These are phyloP conservation scores for Apoda limacodes DNA, from an alignment of 2,888 invertebrate genomes.

Conservation along the genomic window DNA sequence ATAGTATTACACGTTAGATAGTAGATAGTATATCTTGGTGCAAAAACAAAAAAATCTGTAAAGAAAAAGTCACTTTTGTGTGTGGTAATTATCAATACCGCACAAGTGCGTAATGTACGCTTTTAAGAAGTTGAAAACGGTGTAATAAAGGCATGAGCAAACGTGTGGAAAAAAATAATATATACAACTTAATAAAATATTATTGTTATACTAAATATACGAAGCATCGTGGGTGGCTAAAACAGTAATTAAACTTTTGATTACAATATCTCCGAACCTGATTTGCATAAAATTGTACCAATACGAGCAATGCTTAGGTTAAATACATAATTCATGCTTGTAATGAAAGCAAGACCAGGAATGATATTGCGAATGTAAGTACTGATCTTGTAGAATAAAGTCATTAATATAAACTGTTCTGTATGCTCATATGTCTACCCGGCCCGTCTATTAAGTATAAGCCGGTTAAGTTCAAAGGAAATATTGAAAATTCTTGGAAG, in stretches of 20 bases:
- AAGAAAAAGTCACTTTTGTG: too few relatives aligned
- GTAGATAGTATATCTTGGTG: too few relatives aligned
- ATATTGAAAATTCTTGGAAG: constrained; percentile 34
- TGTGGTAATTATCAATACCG: too few relatives aligned
- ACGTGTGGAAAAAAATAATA: too few relatives aligned
- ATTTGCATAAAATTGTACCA: constrained; percentile 46
- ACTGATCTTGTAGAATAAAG: constrained; percentile 42
- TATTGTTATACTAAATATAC: not conserved
- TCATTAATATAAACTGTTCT: constrained; percentile 38
- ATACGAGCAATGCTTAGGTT: constrained; percentile 38
- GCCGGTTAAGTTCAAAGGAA: constrained; percentile 37
- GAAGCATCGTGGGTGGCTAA: not conserved
- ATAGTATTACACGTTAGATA: too few relatives aligned
- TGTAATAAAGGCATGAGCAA: too few relatives aligned
- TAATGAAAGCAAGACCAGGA: constrained; percentile 10
- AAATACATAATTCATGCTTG: constrained; percentile 37
- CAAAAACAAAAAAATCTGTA: too few relatives aligned
- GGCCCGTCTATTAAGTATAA: too few relatives aligned
- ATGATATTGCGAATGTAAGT: constrained; percentile 13
- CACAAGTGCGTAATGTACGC: too few relatives aligned
- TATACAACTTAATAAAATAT: constrained; percentile 13
- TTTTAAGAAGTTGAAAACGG: too few relatives aligned
- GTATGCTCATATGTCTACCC: too few relatives aligned
- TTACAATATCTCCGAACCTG: constrained; percentile 26
- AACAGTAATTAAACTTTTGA: constrained; percentile 7